Evolutionary conservation across 2,888 invertebrate species (phyloP).

Genomic region (Euclidia mi): DNA sequence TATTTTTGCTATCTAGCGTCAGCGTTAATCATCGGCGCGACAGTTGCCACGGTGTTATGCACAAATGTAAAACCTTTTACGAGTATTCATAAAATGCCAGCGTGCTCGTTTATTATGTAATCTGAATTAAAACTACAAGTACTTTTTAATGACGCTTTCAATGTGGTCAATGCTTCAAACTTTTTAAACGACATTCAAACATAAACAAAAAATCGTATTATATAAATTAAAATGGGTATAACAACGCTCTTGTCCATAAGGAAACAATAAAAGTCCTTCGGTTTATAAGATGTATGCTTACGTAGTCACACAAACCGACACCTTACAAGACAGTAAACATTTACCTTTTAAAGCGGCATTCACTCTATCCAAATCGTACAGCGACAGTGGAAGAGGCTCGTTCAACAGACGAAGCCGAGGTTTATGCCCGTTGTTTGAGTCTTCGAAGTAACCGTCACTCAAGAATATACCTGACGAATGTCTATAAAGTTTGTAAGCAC

Average conservation of each 20-base stretch:
- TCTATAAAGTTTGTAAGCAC: slow-evolving; percentile 85
- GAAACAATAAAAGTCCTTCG: slow-evolving; percentile 67
- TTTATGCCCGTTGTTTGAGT: slow-evolving; percentile 70
- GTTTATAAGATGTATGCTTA: slow-evolving; percentile 72
- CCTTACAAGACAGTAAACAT: slow-evolving; percentile 80
- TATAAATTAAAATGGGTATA: slow-evolving; percentile 22
- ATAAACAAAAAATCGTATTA: slow-evolving; percentile 36
- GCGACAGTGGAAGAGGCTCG: slow-evolving; percentile 86
- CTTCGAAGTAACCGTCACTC: slow-evolving; percentile 83
- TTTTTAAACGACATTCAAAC: slow-evolving; percentile 23
- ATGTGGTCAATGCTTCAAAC: slow-evolving; percentile 13
- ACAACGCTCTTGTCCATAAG: slow-evolving; percentile 36
- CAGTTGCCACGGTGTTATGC: slow-evolving; percentile 49
- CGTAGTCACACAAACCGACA: slow-evolving; percentile 69
- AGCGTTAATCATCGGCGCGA: slow-evolving; percentile 58
- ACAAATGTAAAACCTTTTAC: slow-evolving; percentile 64
- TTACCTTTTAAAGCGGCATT: slow-evolving; percentile 89
- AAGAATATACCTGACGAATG: slow-evolving; percentile 88
- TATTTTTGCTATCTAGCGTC: slow-evolving; percentile 55
- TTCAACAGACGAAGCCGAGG: slow-evolving; percentile 82
- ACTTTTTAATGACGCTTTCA: slow-evolving; percentile 23
- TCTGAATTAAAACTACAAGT: slow-evolving; percentile 16
- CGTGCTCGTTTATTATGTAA: slow-evolving; percentile 30
- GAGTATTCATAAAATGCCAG: slow-evolving; percentile 44
- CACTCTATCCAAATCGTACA: slow-evolving; percentile 88